Conservation (phyloP, 2,797 vertebrate species). For the Lepus townsendii region DNA sequence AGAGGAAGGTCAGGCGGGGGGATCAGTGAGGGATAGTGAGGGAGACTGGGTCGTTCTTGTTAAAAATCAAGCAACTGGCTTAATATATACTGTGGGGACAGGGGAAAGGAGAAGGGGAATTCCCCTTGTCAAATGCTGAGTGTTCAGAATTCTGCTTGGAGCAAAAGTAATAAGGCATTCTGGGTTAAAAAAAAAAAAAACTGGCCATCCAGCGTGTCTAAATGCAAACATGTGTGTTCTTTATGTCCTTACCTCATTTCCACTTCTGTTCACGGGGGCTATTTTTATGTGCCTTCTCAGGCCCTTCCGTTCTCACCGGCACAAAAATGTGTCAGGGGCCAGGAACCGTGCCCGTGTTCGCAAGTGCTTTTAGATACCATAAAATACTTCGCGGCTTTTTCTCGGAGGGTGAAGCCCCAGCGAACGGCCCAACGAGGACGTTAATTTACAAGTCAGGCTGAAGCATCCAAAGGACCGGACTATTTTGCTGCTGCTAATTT, state of each 20-base stretch:
- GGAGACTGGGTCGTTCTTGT: constrained; percentile 80
- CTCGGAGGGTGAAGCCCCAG: constrained; percentile 30
- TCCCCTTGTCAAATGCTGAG: constrained; percentile 81
- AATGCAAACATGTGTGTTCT: constrained; percentile 83
- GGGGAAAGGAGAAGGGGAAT: constrained; percentile 76
- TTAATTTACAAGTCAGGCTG: constrained; percentile 68
- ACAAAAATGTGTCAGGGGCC: constrained; percentile 69
- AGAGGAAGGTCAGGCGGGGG: constrained; percentile 75
- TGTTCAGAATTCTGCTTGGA: constrained; percentile 70
- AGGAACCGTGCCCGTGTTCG: constrained; percentile 51
- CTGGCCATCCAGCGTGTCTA: constrained; percentile 79
- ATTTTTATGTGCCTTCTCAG: constrained; percentile 79
- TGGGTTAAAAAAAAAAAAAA: constrained; percentile 59
- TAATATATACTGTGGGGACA: constrained; percentile 83
- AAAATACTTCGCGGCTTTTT: constrained; percentile 69
- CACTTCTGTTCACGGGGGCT: constrained; percentile 73
- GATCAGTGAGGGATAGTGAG: constrained; percentile 73
- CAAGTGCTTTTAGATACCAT: constrained; percentile 70
- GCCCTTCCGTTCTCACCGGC: not conserved
- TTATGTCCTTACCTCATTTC: constrained; percentile 77
- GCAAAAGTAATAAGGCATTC: constrained; percentile 80
- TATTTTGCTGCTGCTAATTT: constrained; percentile 52
- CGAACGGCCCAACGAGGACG: constrained; percentile 63
- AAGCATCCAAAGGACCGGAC: constrained; percentile 12
- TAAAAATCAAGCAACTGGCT: constrained; percentile 85